Conservation (phyloP, 2,797 vertebrate genomes). For the Thripadectes ignobilis region DNA sequence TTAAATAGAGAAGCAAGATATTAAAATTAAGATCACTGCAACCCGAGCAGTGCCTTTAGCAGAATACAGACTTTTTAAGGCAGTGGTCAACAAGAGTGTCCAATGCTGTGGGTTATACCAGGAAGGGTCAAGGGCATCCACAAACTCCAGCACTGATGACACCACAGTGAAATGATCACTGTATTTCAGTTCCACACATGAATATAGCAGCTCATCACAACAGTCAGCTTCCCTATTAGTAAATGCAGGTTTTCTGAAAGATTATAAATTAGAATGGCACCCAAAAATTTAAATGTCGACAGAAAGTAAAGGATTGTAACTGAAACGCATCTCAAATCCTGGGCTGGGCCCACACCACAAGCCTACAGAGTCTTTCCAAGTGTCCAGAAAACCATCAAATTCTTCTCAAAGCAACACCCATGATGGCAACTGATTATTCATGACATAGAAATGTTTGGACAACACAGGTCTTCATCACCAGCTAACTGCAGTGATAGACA, state of each 20-base stretch:
- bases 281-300: neutral
- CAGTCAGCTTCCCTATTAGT: neutral
- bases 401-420: neutral
- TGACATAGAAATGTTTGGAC: neutral
- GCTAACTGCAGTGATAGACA: neutral
- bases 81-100: neutral
- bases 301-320: neutral
- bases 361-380: neutral
- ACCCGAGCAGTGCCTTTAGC: neutral
- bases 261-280: neutral
- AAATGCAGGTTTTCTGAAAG: neutral
- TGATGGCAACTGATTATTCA: neutral
- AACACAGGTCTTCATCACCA: neutral
- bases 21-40: neutral
- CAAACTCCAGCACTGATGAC: neutral
- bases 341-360: neutral
- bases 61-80: neutral
- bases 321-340: neutral
- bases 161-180: neutral
- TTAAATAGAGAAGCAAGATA: neutral
- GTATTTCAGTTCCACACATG: neutral
- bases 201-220: fast-evolving
- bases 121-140: neutral
- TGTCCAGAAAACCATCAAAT: neutral
- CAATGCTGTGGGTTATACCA: neutral